These are phyloP conservation scores for Samia ricini DNA, from an alignment of 1,140 invertebrate species.

Conservation along the genomic window DNA sequence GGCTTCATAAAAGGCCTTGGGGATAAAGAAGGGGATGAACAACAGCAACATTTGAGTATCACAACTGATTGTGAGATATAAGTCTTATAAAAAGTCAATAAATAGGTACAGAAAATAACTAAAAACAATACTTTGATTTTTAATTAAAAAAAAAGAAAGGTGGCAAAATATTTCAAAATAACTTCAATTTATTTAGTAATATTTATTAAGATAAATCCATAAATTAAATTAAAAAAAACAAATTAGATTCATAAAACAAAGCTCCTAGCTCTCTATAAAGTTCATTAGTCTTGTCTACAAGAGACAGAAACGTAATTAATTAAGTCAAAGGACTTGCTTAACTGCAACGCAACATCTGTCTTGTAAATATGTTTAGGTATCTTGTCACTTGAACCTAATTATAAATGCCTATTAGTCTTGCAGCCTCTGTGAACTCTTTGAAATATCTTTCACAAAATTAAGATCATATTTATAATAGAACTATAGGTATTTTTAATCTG, in stretches of 20 bases:
- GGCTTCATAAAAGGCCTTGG: too few species aligned
- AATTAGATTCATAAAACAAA: neutral
- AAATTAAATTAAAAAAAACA: neutral
- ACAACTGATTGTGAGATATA: too few species aligned
- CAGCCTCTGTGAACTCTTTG: neutral
- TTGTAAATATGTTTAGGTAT: neutral
- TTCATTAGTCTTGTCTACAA: conserved; percentile 4
- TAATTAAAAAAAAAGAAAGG: too few species aligned
- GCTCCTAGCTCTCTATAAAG: neutral
- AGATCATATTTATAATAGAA: neutral
- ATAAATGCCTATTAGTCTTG: neutral
- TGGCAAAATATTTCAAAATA: too few species aligned
- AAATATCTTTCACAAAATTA: neutral
- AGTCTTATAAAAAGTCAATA: too few species aligned
- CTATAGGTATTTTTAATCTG: neutral
- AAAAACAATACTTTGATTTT: too few species aligned
- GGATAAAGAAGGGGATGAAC: too few species aligned
- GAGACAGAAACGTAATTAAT: conserved; percentile 21
- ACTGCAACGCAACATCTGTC: conserved; percentile 2
- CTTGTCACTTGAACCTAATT: neutral
- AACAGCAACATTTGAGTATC: too few species aligned
- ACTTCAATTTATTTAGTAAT: too few species aligned
- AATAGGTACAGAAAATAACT: too few species aligned
- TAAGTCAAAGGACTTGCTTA: conserved; percentile 21
- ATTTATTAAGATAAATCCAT: too few species aligned